Evolutionary conservation across 2,797 vertebrate genomes (phyloP).

Genomic region (Austrolebias charrua): DNA sequence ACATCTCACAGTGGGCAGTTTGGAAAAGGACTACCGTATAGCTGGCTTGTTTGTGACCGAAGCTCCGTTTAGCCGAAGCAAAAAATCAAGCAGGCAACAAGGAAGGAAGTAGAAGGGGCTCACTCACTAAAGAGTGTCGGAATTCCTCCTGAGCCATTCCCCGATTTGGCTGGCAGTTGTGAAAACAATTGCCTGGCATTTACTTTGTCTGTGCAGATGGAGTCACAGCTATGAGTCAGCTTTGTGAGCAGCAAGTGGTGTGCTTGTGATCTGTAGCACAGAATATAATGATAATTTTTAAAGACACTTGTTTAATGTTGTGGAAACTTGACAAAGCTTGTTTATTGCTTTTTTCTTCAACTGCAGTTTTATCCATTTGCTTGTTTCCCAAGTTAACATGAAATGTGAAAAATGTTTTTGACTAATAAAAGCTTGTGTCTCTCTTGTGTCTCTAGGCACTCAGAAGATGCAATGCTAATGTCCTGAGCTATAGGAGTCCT

Average conservation of each 20-base stretch:
- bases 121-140: constrained; percentile 76
- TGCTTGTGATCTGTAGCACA: constrained; percentile 60
- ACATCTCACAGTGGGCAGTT: constrained; percentile 42
- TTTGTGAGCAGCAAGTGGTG: constrained; percentile 71
- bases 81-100: constrained; percentile 34
- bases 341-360: constrained; percentile 24
- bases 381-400: not conserved
- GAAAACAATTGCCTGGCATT: constrained; percentile 84
- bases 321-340: constrained; percentile 26
- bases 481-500: constrained; percentile 64
- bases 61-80: constrained; percentile 54
- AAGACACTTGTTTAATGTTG: constrained; percentile 40
- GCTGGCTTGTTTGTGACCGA: constrained; percentile 69
- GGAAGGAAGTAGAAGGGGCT: constrained; percentile 63
- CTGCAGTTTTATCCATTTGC: constrained; percentile 11
- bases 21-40: constrained; percentile 60
- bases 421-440: constrained; percentile 45
- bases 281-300: constrained; percentile 49
- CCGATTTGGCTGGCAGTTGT: constrained; percentile 85
- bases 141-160: constrained; percentile 80
- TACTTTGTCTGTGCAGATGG: constrained; percentile 73
- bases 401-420: constrained; percentile 3
- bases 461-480: constrained; percentile 58
- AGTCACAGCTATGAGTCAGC: constrained; percentile 79
- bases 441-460: constrained; percentile 54